Percentiles rank a stretch among this genome's conserved stretches.
Conservation (phyloP, 2,797 vertebrate genomes). For the Sebastolobus alascanus region DNA sequence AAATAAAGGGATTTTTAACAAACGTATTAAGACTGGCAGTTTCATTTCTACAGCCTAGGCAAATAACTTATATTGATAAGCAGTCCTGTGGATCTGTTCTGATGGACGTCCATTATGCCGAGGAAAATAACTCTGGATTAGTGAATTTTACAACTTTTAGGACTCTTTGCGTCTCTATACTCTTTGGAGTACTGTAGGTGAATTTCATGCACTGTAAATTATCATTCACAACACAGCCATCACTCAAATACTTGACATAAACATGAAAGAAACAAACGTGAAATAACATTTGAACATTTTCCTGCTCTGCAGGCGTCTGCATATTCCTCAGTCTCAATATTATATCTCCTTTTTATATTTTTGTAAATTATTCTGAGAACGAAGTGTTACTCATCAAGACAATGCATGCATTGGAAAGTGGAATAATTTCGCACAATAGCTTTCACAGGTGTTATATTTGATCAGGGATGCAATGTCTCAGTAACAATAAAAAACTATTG, state of each 20-base stretch:
- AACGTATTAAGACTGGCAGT: background rate
- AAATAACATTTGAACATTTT: slow-evolving; percentile 6
- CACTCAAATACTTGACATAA: background rate
- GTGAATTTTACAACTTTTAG: too few relatives aligned
- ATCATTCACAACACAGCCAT: background rate
- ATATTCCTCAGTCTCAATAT: background rate
- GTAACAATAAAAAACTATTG: slow-evolving; percentile 54
- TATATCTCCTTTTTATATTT: background rate
- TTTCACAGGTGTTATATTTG: slow-evolving; percentile 63
- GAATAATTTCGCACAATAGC: slow-evolving; percentile 50
- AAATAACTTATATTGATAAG: too few relatives aligned
- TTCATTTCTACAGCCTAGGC: background rate
- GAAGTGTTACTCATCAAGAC: slow-evolving; percentile 21
- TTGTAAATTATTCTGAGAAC: slow-evolving; percentile 28
- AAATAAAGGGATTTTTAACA: background rate
- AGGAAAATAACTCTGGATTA: too few relatives aligned
- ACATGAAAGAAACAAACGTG: background rate
- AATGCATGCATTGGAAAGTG: slow-evolving; percentile 29
- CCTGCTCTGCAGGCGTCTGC: background rate
- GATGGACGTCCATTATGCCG: too few relatives aligned
- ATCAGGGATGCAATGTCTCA: slow-evolving; percentile 65
- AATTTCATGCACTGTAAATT: background rate
- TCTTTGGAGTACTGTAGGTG: background rate
- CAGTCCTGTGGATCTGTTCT: too few relatives aligned
- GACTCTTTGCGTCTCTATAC: too few relatives aligned